phyloP scores from a whole-genome alignment of 2,888 invertebrate species.

The Prosapia bicincta region DNA sequence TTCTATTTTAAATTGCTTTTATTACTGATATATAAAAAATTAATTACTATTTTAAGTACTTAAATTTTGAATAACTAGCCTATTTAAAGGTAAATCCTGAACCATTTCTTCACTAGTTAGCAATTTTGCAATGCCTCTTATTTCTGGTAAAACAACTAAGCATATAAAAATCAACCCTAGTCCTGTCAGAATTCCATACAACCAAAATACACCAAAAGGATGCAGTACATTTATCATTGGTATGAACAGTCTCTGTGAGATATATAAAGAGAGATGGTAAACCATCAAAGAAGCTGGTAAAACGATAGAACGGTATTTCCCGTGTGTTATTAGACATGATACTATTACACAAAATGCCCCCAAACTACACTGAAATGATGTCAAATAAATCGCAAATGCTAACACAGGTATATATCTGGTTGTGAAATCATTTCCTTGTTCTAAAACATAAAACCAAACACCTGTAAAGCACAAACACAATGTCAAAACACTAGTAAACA shows the following conservation, averaged over 20 bases:
- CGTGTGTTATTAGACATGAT: background rate
- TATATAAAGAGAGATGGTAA: background rate
- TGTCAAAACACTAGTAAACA: background rate
- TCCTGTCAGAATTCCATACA: constrained; percentile 2
- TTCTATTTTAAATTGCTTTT: too few relatives aligned
- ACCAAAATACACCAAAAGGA: constrained; percentile 15
- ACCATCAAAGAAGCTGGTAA: constrained; percentile 2
- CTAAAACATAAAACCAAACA: background rate
- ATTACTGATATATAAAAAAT: too few relatives aligned
- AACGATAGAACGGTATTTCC: background rate
- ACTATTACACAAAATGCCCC: background rate
- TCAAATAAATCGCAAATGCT: background rate
- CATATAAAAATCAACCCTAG: background rate
- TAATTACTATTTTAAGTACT: background rate
- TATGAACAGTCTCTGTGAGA: background rate
- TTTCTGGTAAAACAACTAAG: constrained; percentile 4
- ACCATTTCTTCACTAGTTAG: background rate
- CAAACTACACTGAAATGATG: background rate
- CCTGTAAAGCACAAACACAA: background rate
- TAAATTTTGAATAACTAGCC: background rate
- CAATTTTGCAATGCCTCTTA: background rate
- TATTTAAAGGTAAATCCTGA: background rate
- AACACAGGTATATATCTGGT: background rate
- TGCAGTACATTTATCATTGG: constrained; percentile 10
- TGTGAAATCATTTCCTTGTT: background rate